Percentiles rank a stretch among this genome's conserved stretches.
Conservation (phyloP, 2,113 vertebrate genomes). For the Varanus salvator region DNA sequence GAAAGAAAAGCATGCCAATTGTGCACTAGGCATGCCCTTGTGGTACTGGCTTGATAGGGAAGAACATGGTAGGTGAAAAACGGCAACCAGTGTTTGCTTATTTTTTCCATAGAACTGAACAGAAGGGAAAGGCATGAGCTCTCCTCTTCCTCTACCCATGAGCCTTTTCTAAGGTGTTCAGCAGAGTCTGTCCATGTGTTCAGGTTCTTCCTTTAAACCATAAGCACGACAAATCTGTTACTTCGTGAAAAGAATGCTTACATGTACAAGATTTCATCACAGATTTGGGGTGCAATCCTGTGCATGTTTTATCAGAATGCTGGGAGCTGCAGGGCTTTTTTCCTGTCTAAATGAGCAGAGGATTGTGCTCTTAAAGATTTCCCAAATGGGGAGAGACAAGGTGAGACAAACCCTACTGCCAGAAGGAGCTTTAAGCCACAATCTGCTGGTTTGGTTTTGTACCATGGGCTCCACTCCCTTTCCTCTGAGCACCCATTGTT, state of each 20-base stretch:
- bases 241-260: neutral
- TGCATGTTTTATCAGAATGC: too few relatives aligned
- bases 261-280: neutral
- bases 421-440: too few relatives aligned
- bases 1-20: neutral
- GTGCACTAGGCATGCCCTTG: neutral
- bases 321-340: too few relatives aligned
- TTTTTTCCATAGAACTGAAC: neutral
- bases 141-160: neutral
- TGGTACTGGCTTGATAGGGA: neutral
- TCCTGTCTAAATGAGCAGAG: too few relatives aligned
- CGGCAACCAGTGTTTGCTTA: neutral
- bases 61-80: neutral
- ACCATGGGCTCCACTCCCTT: too few relatives aligned
- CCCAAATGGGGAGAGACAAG: too few relatives aligned
- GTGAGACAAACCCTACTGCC: too few relatives aligned
- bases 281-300: too few relatives aligned
- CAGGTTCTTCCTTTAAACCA: neutral
- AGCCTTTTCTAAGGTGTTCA: neutral
- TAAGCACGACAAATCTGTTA: neutral
- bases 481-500: too few relatives aligned
- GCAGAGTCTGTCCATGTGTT: neutral
- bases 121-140: neutral
- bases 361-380: too few relatives aligned
- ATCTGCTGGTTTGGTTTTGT: too few relatives aligned